A percentile compares a stretch with the other conserved stretches of the same genome.
phyloP scores from a whole-genome alignment of 1,140 invertebrate species.

The Conus betulinus region DNA sequence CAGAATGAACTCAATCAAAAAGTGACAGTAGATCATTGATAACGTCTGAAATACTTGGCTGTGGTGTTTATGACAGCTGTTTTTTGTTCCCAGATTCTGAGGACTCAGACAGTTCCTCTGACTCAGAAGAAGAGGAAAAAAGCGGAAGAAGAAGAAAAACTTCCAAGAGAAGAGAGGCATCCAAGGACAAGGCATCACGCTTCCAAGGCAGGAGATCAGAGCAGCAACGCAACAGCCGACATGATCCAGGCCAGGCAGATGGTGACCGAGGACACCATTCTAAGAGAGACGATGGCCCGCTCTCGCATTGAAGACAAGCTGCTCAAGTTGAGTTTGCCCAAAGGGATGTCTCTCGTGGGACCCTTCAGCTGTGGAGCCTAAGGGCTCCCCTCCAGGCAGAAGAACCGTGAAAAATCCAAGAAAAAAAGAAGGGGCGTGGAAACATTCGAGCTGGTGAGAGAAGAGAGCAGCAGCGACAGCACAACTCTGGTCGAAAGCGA shows the following conservation, averaged over 20 bases:
- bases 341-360: conserved; percentile 19
- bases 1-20: too few species aligned
- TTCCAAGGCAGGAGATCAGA: not conserved
- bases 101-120: conserved; percentile 27
- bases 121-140: conserved; percentile 34
- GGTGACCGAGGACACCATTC: not conserved
- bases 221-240: not conserved
- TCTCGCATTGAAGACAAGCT: conserved; percentile 36
- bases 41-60: not conserved
- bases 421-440: not conserved
- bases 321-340: conserved; percentile 22
- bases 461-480: not conserved
- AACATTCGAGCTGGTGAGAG: not conserved
- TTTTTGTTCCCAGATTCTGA: conserved; percentile 27
- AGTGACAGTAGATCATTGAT: too few species aligned
- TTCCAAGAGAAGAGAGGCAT: conserved; percentile 59
- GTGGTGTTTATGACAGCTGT: not conserved
- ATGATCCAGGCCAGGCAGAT: not conserved
- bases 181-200: conserved; percentile 58
- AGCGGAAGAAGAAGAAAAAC: conserved; percentile 41
- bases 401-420: not conserved
- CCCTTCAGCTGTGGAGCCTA: not conserved
- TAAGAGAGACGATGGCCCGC: not conserved
- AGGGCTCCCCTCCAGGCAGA: not conserved
- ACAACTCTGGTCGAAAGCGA: conserved; percentile 2